These are phyloP conservation scores for Hippopotamyrus pictus DNA, from an alignment of 2,797 vertebrate genomes.

Conservation along the genomic window DNA sequence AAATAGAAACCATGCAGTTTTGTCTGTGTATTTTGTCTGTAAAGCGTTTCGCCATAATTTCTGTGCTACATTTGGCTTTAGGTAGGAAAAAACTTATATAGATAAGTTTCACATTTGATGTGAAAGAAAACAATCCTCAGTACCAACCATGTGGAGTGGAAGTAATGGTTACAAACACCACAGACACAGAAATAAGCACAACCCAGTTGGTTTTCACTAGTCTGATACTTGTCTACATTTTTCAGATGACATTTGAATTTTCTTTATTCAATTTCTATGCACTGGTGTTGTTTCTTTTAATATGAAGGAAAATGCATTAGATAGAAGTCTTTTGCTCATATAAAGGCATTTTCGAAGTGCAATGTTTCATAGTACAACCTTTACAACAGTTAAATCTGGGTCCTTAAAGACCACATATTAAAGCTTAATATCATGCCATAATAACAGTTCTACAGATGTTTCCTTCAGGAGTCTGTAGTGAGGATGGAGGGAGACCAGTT, in stretches of 20 bases:
- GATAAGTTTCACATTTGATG: not conserved
- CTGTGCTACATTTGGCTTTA: not conserved
- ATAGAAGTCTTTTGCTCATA: not conserved
- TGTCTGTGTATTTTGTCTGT: not conserved
- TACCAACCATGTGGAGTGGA: not conserved
- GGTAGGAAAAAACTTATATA: not conserved
- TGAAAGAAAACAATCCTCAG: not conserved
- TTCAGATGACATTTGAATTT: not conserved
- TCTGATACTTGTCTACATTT: not conserved
- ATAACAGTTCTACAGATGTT: not conserved
- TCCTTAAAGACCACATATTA: not conserved
- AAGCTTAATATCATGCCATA: not conserved
- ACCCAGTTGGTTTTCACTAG: not conserved
- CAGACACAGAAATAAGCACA: not conserved
- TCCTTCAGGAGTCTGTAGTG: not conserved
- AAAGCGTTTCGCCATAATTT: not conserved
- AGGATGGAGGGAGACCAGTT: not conserved
- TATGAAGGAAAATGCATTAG: not conserved
- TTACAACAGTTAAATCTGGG: not conserved
- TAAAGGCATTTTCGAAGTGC: not conserved
- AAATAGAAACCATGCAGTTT: not conserved
- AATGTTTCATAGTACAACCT: not conserved
- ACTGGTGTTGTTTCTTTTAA: not conserved
- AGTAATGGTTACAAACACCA: not conserved
- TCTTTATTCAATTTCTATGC: not conserved